Evolutionary conservation across 1,140 invertebrate genomes (phyloP).

Genomic region (Drosophila athabasca): DNA sequence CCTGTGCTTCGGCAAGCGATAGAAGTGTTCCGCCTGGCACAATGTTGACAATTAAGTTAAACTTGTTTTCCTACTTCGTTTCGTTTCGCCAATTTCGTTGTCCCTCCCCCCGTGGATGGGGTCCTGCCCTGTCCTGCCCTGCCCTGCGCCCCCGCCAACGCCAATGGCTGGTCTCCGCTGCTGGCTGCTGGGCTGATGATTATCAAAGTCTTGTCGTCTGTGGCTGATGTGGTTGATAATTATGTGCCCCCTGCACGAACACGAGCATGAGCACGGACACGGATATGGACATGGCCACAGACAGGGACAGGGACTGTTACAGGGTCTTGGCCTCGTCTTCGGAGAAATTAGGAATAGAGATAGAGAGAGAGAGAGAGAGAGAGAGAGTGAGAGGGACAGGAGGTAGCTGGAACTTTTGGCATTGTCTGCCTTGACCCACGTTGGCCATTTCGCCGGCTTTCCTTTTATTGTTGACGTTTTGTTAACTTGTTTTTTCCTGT

Average conservation of each 20-base stretch:
- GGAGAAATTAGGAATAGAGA: not conserved
- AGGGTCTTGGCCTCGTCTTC: conserved; percentile 10
- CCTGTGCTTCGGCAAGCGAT: too few species aligned
- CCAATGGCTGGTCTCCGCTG: conserved; percentile 1
- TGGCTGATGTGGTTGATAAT: conserved; percentile 77
- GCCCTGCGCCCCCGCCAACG: not conserved
- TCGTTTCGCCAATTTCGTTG: conserved; percentile 62
- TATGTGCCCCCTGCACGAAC: conserved; percentile 68
- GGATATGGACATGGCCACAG: conserved; percentile 5
- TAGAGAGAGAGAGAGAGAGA: not conserved
- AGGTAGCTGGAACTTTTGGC: conserved; percentile 21
- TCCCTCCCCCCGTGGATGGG: not conserved
- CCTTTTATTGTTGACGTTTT: conserved; percentile 70
- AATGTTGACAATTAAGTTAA: conserved; percentile 81
- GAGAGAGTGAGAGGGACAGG: not conserved
- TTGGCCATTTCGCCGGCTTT: conserved; percentile 58
- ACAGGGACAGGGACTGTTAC: conserved; percentile 4
- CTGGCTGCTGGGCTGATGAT: conserved; percentile 50
- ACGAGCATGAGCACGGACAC: not conserved
- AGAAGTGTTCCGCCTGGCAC: conserved; percentile 35
- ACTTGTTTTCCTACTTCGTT: conserved; percentile 79
- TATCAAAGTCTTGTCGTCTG: conserved; percentile 75
- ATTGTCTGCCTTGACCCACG: conserved; percentile 50
- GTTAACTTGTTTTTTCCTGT: conserved; percentile 80
- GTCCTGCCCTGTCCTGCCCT: too few species aligned